phyloP scores from a whole-genome alignment of 2,888 invertebrate species.

The Drosophila melanocephala region DNA sequence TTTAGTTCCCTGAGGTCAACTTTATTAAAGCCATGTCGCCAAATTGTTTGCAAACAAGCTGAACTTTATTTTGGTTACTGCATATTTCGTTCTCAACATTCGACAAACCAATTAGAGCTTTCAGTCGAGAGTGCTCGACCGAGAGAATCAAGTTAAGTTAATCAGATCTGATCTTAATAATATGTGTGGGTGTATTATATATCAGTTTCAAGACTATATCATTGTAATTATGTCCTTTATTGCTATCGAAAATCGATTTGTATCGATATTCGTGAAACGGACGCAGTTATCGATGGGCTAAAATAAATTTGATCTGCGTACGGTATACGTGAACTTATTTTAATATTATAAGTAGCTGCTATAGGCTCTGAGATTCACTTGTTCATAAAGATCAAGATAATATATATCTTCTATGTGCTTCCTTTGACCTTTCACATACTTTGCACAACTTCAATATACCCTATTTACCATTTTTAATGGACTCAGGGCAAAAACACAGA shows the following conservation, averaged over 20 bases:
- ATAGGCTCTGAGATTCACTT: not conserved
- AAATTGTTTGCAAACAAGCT: constrained; percentile 2
- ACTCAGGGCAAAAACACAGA: not conserved
- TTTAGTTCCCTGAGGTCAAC: constrained; percentile 31
- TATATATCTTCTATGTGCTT: not conserved
- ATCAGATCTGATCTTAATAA: not conserved
- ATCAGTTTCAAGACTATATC: not conserved
- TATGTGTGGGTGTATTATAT: not conserved
- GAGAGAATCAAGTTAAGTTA: not conserved
- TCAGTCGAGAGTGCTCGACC: not conserved
- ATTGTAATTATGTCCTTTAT: not conserved
- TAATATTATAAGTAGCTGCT: not conserved
- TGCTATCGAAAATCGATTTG: not conserved
- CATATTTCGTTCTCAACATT: not conserved
- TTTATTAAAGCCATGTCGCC: constrained; percentile 5
- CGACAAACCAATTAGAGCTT: not conserved
- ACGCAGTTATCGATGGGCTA: not conserved
- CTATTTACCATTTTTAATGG: not conserved
- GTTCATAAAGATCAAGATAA: not conserved
- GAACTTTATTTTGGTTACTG: not conserved
- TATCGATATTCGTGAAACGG: not conserved
- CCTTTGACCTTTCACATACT: not conserved
- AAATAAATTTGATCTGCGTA: not conserved
- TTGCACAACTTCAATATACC: not conserved
- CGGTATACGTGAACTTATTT: not conserved